Conservation (phyloP, 2,113 vertebrate species). For the Esox niger region DNA sequence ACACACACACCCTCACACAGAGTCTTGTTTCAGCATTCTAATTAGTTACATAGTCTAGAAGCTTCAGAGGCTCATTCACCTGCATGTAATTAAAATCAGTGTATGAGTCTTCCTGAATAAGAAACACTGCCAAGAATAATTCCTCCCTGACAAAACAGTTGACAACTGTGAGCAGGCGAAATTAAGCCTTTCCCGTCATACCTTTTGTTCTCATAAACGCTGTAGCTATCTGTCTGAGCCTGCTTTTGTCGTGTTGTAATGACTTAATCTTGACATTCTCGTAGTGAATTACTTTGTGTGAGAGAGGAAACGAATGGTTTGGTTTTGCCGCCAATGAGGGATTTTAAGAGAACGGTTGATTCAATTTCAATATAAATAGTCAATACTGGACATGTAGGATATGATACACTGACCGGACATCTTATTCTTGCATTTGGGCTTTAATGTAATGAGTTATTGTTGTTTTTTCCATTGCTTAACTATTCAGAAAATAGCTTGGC, state of each 20-base stretch:
- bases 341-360: conserved; percentile 44
- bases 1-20: not conserved
- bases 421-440: not conserved
- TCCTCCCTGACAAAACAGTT: conserved; percentile 57
- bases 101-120: conserved; percentile 57
- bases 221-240: conserved; percentile 57
- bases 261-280: conserved; percentile 65
- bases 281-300: conserved; percentile 57
- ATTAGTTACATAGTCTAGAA: conserved; percentile 38
- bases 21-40: conserved; percentile 40
- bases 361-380: conserved; percentile 39
- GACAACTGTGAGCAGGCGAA: conserved; percentile 62
- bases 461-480: not conserved
- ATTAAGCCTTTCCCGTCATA: conserved; percentile 64
- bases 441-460: not conserved
- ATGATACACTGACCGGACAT: conserved; percentile 16
- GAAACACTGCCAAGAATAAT: conserved; percentile 49
- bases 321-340: conserved; percentile 38
- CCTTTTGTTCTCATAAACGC: conserved; percentile 61
- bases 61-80: conserved; percentile 45
- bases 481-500: not conserved
- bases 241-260: conserved; percentile 64
- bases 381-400: conserved; percentile 16
- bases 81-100: conserved; percentile 68
- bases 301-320: conserved; percentile 40